Percentiles rank a stretch among this genome's conserved stretches.
These are phyloP conservation scores for Geophilus truncorum DNA, from an alignment of 2,888 invertebrate genomes.

Conservation along the genomic window DNA sequence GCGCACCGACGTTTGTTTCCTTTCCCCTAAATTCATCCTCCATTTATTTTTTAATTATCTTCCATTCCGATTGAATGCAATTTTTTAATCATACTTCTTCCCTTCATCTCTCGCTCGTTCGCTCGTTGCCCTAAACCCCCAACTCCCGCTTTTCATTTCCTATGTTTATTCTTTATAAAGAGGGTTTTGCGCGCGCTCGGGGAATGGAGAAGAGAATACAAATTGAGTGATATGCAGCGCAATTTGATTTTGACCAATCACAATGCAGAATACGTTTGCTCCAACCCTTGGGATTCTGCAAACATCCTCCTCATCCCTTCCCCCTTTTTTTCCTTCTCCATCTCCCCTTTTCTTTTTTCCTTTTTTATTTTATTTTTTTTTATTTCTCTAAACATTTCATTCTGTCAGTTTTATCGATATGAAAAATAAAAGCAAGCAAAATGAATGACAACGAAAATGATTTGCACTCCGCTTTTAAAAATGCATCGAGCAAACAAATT, in stretches of 20 bases:
- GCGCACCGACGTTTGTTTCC: background rate
- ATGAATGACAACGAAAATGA: conserved; percentile 12
- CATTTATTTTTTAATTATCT: background rate
- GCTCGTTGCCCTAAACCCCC: background rate
- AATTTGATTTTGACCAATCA: conserved; percentile 31
- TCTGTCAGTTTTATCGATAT: conserved; percentile 18
- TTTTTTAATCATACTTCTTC: background rate
- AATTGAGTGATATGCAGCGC: conserved; percentile 25
- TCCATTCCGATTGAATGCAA: background rate
- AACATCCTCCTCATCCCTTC: conserved; percentile 13
- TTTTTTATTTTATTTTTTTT: background rate
- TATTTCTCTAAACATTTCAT: conserved; percentile 19
- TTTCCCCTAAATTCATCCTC: background rate
- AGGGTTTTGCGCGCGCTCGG: conserved; percentile 21
- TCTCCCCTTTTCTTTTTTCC: background rate
- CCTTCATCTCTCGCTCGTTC: background rate
- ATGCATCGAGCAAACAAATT: conserved; percentile 25
- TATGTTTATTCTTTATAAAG: conserved; percentile 7
- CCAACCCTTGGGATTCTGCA: conserved; percentile 14
- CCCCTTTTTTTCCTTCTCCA: background rate
- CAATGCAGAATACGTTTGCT: conserved; percentile 29
- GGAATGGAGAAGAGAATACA: conserved; percentile 27
- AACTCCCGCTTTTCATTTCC: conserved; percentile 14
- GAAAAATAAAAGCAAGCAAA: conserved; percentile 6
- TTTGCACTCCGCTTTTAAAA: conserved; percentile 14